Base-by-base conservation (phyloP, 2,797 vertebrate genomes). In the Microtus agrestis region DNA sequence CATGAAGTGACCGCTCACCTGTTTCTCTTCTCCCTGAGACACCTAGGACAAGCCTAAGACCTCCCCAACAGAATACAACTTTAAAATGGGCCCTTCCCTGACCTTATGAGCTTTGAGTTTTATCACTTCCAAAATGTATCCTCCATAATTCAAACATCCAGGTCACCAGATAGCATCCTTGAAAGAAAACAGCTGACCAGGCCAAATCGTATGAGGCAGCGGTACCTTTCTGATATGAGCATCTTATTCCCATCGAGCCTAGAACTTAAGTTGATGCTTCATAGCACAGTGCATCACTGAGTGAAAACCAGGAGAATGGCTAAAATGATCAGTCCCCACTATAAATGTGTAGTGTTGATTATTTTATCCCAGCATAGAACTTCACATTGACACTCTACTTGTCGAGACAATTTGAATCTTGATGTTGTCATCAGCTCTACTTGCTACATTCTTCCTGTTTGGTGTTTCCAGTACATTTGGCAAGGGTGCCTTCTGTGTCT, bases 251-350 rank as follows among this genome's bases (percentile, higher is more conserved):
- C 95, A 34, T 65, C 82, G 19, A 6, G 74, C 56, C 61, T 93
- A 25, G 93, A 89, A 89, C 8, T 27, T 27, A 73, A 81, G 69
- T 19, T 86, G 79, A 89, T 40, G 40, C n/a, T 87, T 96, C 88
- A 63, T 61, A 86, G 37, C 54, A 92, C 65, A 51, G 51, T 5
- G 2, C 8, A 63, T 46, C 63, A 73, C 69, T 65, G 88, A 96
- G 40, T 59, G 59, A 96, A 93, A 95, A 87, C n/a, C 88, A 93
- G 96, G 94, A 97, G 89, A 54, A 69, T 46, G 82, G 90, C 94
- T 96, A 95, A 93, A 90, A 94, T 51, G 95, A 96, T 94, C 63
- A 1, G 91, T 59, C 89, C 78, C 84, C 63, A 5, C 79, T 87
- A 67, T 15, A 25, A 93, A 92, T 56, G 79, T 5, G 4, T 25